Percentiles rank a stretch among this genome's conserved stretches.
Conservation (phyloP, 1,140 invertebrate genomes). For the Musca vetustissima region DNA sequence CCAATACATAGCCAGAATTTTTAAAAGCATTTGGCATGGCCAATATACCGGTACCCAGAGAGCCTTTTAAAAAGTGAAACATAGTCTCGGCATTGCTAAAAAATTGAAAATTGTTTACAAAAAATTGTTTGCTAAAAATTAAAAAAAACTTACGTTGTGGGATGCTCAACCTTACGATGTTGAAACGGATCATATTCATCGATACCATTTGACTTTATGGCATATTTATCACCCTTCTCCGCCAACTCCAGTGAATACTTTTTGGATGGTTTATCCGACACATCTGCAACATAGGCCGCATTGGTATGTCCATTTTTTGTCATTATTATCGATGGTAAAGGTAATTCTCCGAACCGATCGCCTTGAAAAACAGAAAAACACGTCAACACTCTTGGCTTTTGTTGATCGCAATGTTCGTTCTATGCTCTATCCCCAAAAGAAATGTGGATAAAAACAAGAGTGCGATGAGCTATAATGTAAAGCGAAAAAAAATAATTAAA, state of each 20-base stretch:
- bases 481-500: constrained; percentile 12
- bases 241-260: constrained; percentile 56
- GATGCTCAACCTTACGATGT: constrained; percentile 68
- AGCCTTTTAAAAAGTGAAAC: constrained; percentile 81
- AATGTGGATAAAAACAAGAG: neutral
- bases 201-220: constrained; percentile 46
- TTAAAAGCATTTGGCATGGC: constrained; percentile 86
- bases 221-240: constrained; percentile 54
- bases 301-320: constrained; percentile 53
- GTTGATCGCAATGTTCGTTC: neutral
- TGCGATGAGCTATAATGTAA: neutral
- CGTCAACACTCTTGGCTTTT: constrained; percentile 16
- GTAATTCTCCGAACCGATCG: neutral
- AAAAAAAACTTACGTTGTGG: constrained; percentile 65
- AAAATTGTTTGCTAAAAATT: constrained; percentile 26
- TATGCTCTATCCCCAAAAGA: neutral
- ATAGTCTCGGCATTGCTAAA: constrained; percentile 76
- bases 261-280: constrained; percentile 33
- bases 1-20: constrained; percentile 73
- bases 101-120: constrained; percentile 27
- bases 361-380: neutral
- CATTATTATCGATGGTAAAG: constrained; percentile 31
- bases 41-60: constrained; percentile 85
- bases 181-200: constrained; percentile 69
- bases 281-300: constrained; percentile 46